A percentile compares a stretch with the other conserved stretches of the same genome.
Conservation (phyloP, 1,140 invertebrate genomes). For the Zophobas atratus region DNA sequence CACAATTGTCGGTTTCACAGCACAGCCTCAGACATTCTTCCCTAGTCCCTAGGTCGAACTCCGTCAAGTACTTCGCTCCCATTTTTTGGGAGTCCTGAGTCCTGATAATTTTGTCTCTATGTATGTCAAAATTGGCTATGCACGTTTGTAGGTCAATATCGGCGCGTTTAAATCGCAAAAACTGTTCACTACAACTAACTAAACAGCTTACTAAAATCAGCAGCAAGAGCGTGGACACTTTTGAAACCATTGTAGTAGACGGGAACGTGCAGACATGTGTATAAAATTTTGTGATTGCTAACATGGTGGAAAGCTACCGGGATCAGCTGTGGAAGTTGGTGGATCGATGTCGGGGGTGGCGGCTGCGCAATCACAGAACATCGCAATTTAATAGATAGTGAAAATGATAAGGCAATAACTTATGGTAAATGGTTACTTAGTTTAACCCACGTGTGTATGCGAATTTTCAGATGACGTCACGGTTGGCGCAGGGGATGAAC, state of each 20-base stretch:
- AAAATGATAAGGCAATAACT: neutral
- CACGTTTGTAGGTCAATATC: constrained; percentile 66
- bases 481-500: too few relatives aligned
- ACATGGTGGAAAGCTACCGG: constrained; percentile 28
- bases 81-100: constrained; percentile 89
- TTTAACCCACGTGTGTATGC: too few relatives aligned
- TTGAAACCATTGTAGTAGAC: constrained; percentile 3
- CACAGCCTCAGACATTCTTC: constrained; percentile 89
- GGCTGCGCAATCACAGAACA: constrained; percentile 7
- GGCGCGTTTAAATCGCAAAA: constrained; percentile 53
- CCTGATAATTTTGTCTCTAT: constrained; percentile 90
- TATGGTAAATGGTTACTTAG: too few relatives aligned
- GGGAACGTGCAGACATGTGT: constrained; percentile 6
- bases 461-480: too few relatives aligned
- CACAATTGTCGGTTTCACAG: constrained; percentile 88
- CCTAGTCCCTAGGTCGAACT: constrained; percentile 83
- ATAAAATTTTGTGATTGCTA: constrained; percentile 27
- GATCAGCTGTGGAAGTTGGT: constrained; percentile 11
- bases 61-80: constrained; percentile 91
- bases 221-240: constrained; percentile 14
- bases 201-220: constrained; percentile 16
- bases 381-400: neutral
- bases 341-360: constrained; percentile 14
- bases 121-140: constrained; percentile 85
- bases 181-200: constrained; percentile 19